A percentile compares a stretch with the other conserved stretches of the same genome.
These are phyloP conservation scores for Scaptomyza graminum DNA, from an alignment of 1,140 invertebrate genomes.

Conservation along the genomic window DNA sequence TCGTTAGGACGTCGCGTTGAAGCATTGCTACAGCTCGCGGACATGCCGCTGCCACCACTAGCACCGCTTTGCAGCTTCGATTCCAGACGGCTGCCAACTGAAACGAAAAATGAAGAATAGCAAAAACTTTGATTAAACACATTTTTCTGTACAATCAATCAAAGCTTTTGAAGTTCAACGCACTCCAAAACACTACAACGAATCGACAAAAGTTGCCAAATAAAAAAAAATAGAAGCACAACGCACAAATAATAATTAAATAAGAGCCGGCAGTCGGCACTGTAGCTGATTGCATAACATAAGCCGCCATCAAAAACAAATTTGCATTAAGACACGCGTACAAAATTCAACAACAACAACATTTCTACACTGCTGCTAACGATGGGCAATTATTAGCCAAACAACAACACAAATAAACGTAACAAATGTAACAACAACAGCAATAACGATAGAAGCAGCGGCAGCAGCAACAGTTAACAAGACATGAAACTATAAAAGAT, in stretches of 20 bases:
- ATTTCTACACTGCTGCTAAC: slow-evolving; percentile 5
- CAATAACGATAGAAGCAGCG: background rate
- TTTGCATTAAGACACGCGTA: slow-evolving; percentile 54
- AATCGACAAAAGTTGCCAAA: slow-evolving; percentile 7
- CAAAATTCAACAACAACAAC: slow-evolving; percentile 37
- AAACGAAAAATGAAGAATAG: background rate
- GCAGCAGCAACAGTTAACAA: slow-evolving; percentile 35
- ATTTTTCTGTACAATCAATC: no score
- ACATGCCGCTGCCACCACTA: background rate
- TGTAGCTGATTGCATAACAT: slow-evolving; percentile 43
- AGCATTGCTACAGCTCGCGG: slow-evolving; percentile 11
- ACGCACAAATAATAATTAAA: slow-evolving; percentile 69
- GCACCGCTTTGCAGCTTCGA: slow-evolving; percentile 9
- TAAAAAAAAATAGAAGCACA: background rate
- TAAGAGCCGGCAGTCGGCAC: slow-evolving; percentile 24
- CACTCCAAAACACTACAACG: background rate
- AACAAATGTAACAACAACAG: slow-evolving; percentile 32
- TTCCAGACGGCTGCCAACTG: slow-evolving; percentile 45
- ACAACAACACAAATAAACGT: background rate
- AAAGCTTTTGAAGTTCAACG: slow-evolving; percentile 18
- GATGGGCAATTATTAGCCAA: slow-evolving; percentile 27
- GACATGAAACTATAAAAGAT: slow-evolving; percentile 63
- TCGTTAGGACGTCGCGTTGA: slow-evolving; percentile 22
- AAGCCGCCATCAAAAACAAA: slow-evolving; percentile 15
- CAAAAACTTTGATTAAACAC: background rate